Percentiles rank a stretch among this genome's conserved stretches.
These are phyloP conservation scores for Oenanthe melanoleuca DNA, from an alignment of 2,113 vertebrate species.

Conservation along the genomic window DNA sequence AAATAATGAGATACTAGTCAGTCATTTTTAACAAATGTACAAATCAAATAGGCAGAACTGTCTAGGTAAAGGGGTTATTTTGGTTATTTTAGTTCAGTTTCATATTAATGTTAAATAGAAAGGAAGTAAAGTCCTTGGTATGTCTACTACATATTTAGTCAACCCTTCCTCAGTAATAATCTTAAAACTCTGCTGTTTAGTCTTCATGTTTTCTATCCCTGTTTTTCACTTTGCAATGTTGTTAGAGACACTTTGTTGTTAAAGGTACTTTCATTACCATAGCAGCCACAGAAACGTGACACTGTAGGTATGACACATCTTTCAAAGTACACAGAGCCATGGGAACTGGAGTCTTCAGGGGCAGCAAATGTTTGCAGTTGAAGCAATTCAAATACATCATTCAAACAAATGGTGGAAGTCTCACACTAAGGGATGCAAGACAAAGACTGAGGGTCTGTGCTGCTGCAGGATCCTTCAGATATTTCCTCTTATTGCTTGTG, in stretches of 20 bases:
- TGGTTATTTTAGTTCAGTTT: background rate
- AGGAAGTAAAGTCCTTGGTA: background rate
- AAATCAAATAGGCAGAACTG: background rate
- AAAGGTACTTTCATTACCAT: background rate
- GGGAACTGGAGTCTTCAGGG: background rate
- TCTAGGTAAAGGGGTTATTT: background rate
- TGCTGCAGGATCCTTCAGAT: background rate
- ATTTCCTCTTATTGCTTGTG: background rate
- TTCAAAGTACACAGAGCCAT: background rate
- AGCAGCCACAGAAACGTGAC: background rate
- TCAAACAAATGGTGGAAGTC: background rate
- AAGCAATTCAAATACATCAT: background rate
- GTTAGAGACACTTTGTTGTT: background rate
- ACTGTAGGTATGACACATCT: background rate
- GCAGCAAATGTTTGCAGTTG: conserved; percentile 6
- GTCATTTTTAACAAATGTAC: background rate
- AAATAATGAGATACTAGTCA: background rate
- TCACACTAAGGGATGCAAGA: background rate
- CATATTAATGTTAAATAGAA: background rate
- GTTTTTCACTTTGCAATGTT: background rate
- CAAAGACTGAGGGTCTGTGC: background rate
- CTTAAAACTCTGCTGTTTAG: background rate
- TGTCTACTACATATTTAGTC: background rate
- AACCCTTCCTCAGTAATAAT: background rate
- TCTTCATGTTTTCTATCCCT: background rate